Evolutionary conservation across 2,888 invertebrate species (phyloP).

Genomic region (Lomographa bimaculata): DNA sequence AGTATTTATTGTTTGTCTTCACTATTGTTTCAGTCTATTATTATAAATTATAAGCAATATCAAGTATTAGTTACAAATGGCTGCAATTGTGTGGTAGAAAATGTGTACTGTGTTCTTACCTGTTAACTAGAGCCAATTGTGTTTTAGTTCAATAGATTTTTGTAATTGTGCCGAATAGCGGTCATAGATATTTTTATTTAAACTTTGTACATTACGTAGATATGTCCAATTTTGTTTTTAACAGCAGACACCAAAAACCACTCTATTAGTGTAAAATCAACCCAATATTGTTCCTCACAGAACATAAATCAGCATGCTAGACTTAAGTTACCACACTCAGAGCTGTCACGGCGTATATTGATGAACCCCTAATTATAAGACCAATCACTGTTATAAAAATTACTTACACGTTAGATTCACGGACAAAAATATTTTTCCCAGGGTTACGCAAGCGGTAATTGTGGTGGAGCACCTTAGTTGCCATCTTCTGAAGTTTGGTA

Average conservation of each 20-base stretch:
- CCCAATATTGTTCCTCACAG: conserved; percentile 53
- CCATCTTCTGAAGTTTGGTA: conserved; percentile 83
- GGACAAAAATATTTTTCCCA: conserved; percentile 83
- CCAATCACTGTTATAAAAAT: conserved; percentile 73
- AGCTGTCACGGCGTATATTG: conserved; percentile 63
- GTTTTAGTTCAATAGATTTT: conserved; percentile 66
- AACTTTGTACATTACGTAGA: conserved; percentile 59
- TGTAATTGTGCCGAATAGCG: conserved; percentile 71
- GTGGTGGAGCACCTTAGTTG: conserved; percentile 84
- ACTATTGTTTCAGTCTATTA: conserved; percentile 57
- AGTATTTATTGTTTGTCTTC: conserved; percentile 58
- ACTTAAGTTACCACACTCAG: conserved; percentile 65
- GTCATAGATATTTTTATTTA: conserved; percentile 63
- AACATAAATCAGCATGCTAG: conserved; percentile 71
- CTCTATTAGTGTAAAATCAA: conserved; percentile 51
- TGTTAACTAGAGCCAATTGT: conserved; percentile 53
- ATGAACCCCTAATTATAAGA: conserved; percentile 62
- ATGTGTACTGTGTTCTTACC: conserved; percentile 46
- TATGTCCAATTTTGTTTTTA: conserved; percentile 50
- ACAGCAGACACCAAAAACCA: conserved; percentile 51
- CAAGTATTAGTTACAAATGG: conserved; percentile 59
- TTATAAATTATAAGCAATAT: conserved; percentile 51
- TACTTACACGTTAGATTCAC: conserved; percentile 83
- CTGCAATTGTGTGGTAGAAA: conserved; percentile 67
- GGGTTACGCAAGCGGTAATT: conserved; percentile 84